Evolutionary conservation across 2,113 vertebrate species (phyloP).

Genomic region (Tetrao urogallus): DNA sequence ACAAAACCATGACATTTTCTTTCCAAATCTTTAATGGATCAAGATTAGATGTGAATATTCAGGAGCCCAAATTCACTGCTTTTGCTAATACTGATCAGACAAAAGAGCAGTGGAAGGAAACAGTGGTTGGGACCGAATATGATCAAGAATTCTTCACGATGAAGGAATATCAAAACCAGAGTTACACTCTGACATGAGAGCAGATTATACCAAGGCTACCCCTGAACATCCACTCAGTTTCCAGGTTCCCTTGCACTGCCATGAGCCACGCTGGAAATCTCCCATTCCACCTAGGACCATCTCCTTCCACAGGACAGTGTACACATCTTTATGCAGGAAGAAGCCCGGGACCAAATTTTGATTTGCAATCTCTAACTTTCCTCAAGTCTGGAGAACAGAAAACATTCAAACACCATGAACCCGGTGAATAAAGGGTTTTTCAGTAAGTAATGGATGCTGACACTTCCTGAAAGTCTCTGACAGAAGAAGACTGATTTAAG

Average conservation of each 20-base stretch:
- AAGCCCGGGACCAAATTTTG: not conserved
- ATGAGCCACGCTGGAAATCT: rapidly evolving
- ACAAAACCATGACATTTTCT: not conserved
- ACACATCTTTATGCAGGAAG: not conserved
- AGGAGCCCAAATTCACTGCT: not conserved
- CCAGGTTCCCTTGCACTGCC: not conserved
- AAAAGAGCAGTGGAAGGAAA: not conserved
- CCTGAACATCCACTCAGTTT: not conserved
- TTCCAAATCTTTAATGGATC: not conserved
- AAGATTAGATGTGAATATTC: not conserved
- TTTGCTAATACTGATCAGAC: not conserved
- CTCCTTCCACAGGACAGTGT: not conserved
- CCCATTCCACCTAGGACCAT: not conserved
- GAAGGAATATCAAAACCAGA: not conserved
- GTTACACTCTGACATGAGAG: not conserved
- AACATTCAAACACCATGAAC: not conserved
- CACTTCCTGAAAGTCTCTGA: not conserved
- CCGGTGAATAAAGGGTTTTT: not conserved
- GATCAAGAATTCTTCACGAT: not conserved
- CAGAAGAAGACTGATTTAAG: not conserved
- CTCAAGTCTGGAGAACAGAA: not conserved
- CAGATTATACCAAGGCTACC: not conserved
- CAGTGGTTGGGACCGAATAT: not conserved
- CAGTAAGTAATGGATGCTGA: not conserved
- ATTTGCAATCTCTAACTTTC: not conserved